Evolutionary conservation across 2,888 invertebrate genomes (phyloP).

Genomic region (Boloria euphrosyne): DNA sequence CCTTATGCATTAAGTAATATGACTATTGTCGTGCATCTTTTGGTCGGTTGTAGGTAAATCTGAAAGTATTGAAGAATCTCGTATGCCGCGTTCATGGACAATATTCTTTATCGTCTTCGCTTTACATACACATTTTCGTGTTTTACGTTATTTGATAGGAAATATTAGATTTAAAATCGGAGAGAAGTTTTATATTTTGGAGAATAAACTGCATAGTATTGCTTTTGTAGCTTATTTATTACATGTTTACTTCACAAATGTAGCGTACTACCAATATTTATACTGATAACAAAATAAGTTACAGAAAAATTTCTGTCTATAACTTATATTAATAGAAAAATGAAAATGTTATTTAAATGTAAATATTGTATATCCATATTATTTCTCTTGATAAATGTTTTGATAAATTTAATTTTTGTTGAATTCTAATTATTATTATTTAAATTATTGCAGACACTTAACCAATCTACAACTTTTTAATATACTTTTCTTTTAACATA

Average conservation of each 20-base stretch:
- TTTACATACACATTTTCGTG: slow-evolving; percentile 53
- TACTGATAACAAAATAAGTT: no score
- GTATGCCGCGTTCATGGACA: slow-evolving; percentile 62
- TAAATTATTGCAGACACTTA: no score
- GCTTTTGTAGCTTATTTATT: slow-evolving; percentile 9
- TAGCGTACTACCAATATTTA: slow-evolving; percentile 27
- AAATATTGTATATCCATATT: no score
- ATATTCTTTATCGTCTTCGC: slow-evolving; percentile 60
- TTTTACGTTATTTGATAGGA: slow-evolving; percentile 37
- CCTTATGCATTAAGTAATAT: slow-evolving; percentile 22
- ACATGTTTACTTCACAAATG: neutral
- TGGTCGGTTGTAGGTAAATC: slow-evolving; percentile 47
- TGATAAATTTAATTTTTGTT: no score
- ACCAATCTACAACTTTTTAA: no score
- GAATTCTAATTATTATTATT: no score
- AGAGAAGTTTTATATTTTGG: slow-evolving; percentile 23
- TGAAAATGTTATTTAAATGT: no score
- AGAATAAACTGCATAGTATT: slow-evolving; percentile 14
- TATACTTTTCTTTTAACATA: no score
- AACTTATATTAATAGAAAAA: no score
- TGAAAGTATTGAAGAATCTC: slow-evolving; percentile 65
- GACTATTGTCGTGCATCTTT: slow-evolving; percentile 16
- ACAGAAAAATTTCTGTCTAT: no score
- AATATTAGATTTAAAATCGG: slow-evolving; percentile 36
- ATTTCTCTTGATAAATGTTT: no score